Evolutionary conservation across 37 sponge, comb jelly and placozoan species (phyloP).

Genomic region (Hexactinellida sp.): DNA sequence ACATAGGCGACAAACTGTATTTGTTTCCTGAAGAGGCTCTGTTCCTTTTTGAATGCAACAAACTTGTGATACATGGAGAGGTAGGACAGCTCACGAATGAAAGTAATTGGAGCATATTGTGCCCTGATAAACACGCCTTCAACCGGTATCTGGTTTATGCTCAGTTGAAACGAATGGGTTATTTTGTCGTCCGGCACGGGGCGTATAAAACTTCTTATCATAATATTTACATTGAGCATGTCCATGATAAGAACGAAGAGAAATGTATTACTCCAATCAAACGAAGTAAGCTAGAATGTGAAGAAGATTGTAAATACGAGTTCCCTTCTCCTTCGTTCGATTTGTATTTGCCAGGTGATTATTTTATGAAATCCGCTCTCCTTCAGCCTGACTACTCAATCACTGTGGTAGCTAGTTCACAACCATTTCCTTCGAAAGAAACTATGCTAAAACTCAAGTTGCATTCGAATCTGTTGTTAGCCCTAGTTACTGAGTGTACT

Average conservation of each 20-base stretch:
- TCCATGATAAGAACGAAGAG: not conserved
- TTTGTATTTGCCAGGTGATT: not conserved
- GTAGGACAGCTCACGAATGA: not conserved
- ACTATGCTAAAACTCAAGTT: not conserved
- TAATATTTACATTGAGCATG: not conserved
- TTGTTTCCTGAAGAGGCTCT: constrained; percentile 1
- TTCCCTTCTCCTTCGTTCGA: constrained; percentile 1
- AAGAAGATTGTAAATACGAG: not conserved
- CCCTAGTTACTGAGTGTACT: not conserved
- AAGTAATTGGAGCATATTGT: not conserved
- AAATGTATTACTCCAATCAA: not conserved
- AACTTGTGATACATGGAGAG: not conserved
- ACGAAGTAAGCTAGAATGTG: not conserved
- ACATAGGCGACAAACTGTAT: not conserved
- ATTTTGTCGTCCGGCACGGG: not conserved
- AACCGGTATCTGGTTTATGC: not conserved
- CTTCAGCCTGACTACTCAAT: not conserved
- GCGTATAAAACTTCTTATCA: not conserved
- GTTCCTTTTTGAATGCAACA: constrained; percentile 14
- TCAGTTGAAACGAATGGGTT: constrained; percentile 11
- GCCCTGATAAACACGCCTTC: not conserved
- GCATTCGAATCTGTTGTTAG: not conserved
- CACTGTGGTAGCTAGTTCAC: not conserved
- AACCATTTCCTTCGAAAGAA: constrained; percentile 13
- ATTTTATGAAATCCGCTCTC: constrained; percentile 7